These are phyloP conservation scores for Phalanger gymnotis DNA, from an alignment of 2,797 vertebrate species.

Conservation along the genomic window DNA sequence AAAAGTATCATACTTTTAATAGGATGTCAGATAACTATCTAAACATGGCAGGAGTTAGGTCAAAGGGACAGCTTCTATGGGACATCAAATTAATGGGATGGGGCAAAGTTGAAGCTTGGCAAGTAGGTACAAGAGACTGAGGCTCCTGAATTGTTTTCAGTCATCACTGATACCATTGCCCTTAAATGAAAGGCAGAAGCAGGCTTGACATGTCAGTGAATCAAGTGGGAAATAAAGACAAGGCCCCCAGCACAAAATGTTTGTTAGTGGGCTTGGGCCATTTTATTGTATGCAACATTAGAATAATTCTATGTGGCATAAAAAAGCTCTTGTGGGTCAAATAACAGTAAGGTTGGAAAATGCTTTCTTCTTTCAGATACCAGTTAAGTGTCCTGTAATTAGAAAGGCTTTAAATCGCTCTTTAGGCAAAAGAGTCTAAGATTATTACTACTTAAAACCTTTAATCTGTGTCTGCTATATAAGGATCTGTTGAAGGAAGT, in stretches of 20 bases:
- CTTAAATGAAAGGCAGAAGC: not conserved
- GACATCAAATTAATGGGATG: not conserved
- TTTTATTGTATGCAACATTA: too few relatives aligned
- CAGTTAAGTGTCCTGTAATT: not conserved
- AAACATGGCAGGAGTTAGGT: not conserved
- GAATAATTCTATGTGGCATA: not conserved
- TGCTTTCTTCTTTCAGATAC: not conserved
- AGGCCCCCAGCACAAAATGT: fast-evolving
- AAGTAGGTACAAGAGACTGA: not conserved
- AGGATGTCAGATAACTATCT: not conserved
- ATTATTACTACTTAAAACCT: not conserved
- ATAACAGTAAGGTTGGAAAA: not conserved
- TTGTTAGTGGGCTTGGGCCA: too few relatives aligned
- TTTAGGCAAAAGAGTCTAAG: not conserved
- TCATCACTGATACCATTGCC: not conserved
- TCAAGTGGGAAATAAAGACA: fast-evolving
- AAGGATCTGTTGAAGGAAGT: not conserved
- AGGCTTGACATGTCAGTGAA: not conserved
- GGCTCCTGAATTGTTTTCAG: not conserved
- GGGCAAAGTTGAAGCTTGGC: not conserved
- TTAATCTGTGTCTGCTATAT: not conserved
- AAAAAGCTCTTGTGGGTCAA: too few relatives aligned
- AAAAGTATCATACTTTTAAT: not conserved
- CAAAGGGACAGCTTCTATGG: not conserved
- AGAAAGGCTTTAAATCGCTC: not conserved